Conservation (phyloP, 2,797 vertebrate genomes). For the Leuciscus waleckii region DNA sequence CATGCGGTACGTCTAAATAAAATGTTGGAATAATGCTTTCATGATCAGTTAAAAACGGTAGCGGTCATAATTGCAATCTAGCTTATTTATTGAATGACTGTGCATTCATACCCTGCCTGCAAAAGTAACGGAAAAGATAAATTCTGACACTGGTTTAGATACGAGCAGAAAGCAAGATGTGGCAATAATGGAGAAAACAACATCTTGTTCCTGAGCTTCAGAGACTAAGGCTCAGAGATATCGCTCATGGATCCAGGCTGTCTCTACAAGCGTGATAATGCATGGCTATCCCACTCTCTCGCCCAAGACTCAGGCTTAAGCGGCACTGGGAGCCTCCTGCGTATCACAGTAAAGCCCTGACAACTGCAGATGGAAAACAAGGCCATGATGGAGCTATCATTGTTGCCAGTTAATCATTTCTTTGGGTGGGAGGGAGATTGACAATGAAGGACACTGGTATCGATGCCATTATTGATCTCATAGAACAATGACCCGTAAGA, state of each 20-base stretch:
- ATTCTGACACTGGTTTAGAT: conserved; percentile 6
- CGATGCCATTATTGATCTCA: conserved; percentile 42
- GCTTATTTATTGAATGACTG: neutral
- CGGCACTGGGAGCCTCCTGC: neutral
- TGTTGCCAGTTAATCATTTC: conserved; percentile 35
- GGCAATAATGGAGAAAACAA: conserved; percentile 28
- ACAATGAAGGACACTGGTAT: conserved; percentile 30
- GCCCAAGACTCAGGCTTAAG: conserved; percentile 14
- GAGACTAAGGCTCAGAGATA: conserved; percentile 28
- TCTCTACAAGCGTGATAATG: conserved; percentile 46
- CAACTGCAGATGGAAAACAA: conserved; percentile 39
- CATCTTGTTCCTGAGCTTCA: conserved; percentile 10
- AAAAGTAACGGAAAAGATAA: neutral
- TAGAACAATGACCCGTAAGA: conserved; percentile 32
- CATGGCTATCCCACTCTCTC: conserved; percentile 25
- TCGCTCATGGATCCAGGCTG: conserved; percentile 20
- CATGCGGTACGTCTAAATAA: neutral
- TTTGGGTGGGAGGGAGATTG: conserved; percentile 24
- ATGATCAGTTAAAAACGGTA: neutral
- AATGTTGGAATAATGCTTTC: neutral
- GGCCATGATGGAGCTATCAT: conserved; percentile 42
- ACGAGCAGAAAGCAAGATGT: conserved; percentile 27
- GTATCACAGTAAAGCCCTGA: conserved; percentile 31
- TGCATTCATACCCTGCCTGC: neutral
- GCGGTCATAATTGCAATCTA: neutral